Evolutionary conservation across 2,797 vertebrate genomes (phyloP).

Genomic region (Potorous gilbertii): DNA sequence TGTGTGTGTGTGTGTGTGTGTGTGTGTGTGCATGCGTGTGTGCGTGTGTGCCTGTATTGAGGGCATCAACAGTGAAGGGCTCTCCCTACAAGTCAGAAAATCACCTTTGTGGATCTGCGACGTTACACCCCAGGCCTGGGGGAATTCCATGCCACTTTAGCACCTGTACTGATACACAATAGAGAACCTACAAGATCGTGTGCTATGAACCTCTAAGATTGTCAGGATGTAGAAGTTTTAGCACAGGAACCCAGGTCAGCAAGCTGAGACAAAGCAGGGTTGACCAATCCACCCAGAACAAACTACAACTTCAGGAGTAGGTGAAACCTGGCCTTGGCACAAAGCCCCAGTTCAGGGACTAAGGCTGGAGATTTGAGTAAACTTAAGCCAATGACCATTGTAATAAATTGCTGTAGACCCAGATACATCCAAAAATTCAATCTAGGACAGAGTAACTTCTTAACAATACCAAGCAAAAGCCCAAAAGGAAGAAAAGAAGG

Average conservation of each 20-base stretch:
- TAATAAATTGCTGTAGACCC: no score
- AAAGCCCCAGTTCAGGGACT: no score
- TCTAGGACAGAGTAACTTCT: no score
- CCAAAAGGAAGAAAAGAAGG: no score
- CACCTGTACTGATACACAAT: background rate
- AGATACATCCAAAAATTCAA: no score
- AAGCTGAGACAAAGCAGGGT: background rate
- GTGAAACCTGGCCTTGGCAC: background rate
- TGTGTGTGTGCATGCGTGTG: no score
- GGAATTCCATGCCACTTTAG: background rate
- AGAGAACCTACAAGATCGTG: background rate
- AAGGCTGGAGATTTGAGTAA: no score
- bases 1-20: no score
- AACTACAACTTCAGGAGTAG: background rate
- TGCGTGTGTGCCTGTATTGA: rapidly evolving
- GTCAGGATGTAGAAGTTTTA: background rate
- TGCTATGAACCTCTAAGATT: background rate
- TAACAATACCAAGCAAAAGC: no score
- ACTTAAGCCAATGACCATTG: no score
- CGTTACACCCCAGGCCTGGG: no score
- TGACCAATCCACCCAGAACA: background rate
- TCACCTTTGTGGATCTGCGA: no score
- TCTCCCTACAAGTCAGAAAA: background rate
- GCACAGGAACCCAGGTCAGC: background rate
- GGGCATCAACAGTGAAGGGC: background rate